Percentiles rank a stretch among this genome's conserved stretches.
Conservation (phyloP, 1,140 invertebrate genomes). For the Drosophila willistoni region DNA sequence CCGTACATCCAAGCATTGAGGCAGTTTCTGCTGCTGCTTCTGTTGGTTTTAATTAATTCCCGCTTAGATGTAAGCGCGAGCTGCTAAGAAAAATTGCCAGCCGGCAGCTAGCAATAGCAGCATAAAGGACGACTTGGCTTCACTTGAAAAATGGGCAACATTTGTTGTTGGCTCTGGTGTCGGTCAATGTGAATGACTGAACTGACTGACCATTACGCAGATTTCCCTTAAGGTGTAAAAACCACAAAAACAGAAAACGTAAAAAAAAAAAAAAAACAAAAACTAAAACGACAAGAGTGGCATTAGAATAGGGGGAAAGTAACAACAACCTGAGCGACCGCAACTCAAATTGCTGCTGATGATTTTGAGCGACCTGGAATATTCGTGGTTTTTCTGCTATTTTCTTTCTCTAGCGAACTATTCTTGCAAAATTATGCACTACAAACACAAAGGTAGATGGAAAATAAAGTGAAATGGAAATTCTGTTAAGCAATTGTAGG, state of each 20-base stretch:
- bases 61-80: constrained; percentile 41
- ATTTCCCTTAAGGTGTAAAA: constrained; percentile 63
- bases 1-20: constrained; percentile 3
- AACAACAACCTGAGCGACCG: background rate
- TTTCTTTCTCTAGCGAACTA: background rate
- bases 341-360: constrained; percentile 24
- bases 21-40: constrained; percentile 35
- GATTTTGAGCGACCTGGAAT: background rate
- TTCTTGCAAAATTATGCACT: background rate
- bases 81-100: constrained; percentile 54
- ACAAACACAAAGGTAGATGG: background rate
- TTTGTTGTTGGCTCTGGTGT: constrained; percentile 28
- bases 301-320: background rate
- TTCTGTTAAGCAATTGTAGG: background rate
- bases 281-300: background rate
- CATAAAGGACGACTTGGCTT: constrained; percentile 18
- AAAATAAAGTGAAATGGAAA: background rate
- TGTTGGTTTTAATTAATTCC: constrained; percentile 74
- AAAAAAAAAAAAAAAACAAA: background rate
- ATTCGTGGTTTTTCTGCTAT: background rate
- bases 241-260: background rate
- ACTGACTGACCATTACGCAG: constrained; percentile 50
- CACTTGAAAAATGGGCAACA: constrained; percentile 50
- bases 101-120: constrained; percentile 14
- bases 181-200: constrained; percentile 18